phyloP scores from a whole-genome alignment of 2,888 invertebrate genomes.

The Orthonychiurus folsomi region DNA sequence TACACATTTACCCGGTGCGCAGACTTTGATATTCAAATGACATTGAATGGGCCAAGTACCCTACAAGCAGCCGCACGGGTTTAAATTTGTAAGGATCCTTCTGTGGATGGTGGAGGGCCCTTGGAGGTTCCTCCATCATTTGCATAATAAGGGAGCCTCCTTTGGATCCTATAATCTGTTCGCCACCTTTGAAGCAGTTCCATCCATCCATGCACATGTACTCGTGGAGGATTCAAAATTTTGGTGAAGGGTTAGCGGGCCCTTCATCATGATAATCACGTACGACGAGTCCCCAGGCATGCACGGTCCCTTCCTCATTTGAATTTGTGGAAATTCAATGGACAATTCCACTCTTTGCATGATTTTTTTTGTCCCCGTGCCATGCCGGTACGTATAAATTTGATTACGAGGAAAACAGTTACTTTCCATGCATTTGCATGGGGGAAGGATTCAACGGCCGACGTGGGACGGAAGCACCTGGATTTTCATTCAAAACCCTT shows the following conservation, averaged over 20 bases:
- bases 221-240: neutral
- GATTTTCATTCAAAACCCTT: neutral
- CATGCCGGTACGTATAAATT: no score
- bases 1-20: no score
- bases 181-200: neutral
- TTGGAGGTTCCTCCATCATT: neutral
- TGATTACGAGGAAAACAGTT: no score
- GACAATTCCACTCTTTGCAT: neutral
- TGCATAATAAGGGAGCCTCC: neutral
- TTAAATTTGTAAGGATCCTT: neutral
- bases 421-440: no score
- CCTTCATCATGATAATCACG: neutral
- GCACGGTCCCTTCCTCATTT: no score
- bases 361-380: neutral
- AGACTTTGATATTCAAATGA: neutral
- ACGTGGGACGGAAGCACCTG: no score
- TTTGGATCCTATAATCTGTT: neutral
- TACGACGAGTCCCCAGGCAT: no score
- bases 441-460: no score
- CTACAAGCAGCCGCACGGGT: no score
- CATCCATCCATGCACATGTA: neutral
- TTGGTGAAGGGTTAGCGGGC: neutral
- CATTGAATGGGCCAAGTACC: no score
- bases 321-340: slow-evolving; percentile 1
- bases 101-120: neutral